Base-by-base conservation (phyloP, 2,888 invertebrate species). In the Plagodis pulveraria region DNA sequence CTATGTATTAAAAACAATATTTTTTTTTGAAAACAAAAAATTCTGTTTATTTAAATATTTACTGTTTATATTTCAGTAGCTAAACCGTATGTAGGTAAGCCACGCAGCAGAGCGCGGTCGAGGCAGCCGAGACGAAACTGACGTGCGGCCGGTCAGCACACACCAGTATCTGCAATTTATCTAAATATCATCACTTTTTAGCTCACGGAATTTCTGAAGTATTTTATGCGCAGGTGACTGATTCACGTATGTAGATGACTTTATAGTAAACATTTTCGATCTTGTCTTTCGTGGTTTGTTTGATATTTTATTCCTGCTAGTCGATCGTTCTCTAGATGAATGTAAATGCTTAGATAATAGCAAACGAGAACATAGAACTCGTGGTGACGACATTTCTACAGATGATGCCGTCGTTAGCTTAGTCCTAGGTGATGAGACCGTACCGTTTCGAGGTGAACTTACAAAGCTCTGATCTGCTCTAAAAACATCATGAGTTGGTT, bases 401-500 rank as follows among this genome's bases (percentile, higher is more conserved):
- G 88, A 86, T 0, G 89, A 81, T 0, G 81, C 71, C 10, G 87
- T 82, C 4, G 80, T 71, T 8, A 81, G 52, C 58, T 72, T 80
- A 0, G 71, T 69, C 11, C 74, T 72, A 0, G 78, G 74, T 10
- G 84, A 80, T 0, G 80, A 77, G 5, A 77, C 62, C 0, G 86
- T 83, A 2, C 82, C 84, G 40, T 84, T 84, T 1, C 79, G 74
- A 2, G 84, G 86, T 4, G 89, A 87, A 64, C 84, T 89, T 0
- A 81, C 53, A 61, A 83, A 87, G 42, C 81, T 81, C 43, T 81
- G 83, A 43, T 90, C 89, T 62, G 80, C 81, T 71, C 75, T 77
- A 46, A 77, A 85, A 2, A 84, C 65, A 34, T 83, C 66, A 36
- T 81, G 81, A 5, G 74, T 68, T 5, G 65, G 65, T 10, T 77